Base-by-base conservation (phyloP, 2,888 invertebrate species). In the Eristalis intricaria region DNA sequence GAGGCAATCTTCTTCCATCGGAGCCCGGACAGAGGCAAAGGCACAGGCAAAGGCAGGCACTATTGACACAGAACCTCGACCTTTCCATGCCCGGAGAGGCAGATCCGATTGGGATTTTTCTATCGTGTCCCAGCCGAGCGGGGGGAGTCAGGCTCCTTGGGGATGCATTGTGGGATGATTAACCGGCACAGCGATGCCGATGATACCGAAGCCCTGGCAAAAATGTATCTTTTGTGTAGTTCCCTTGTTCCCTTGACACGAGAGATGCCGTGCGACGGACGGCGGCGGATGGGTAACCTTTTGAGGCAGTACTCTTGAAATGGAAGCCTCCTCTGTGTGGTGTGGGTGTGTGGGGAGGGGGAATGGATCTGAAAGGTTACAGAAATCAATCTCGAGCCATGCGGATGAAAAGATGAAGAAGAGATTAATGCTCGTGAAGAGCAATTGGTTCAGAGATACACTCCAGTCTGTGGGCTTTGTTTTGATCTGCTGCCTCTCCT, bases 21-120 rank as follows among this genome's bases (percentile, higher is more conserved):
- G 70, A 71, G 71, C 71, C 81, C 68, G 73, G 66, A 76, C 71
- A 66, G 66, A 32, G 4, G 81, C 71, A 63, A 50, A 83, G 75
- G 83, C 78, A 79, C 32, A 32, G 66, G 81, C 71, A 66, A 60
- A 83, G 75, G 83, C 78, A 83, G 70, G 13, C 60, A 79, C 86
- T 83, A 76, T 87, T 87, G 86, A 87, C 86, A 87, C 75, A 87
- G 70, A 79, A 75, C 86, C 83, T 87, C 83, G 86, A 87, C 86
- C 86, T 87, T 87, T 87, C 70, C 74, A 35, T 43, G 56, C 71
- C 38, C 40, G 64, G 2, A 22, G 60, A 73, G 69, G 23, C 50
- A 69, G 69, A 65, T 74, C 70, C 61, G 73, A 66, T 77, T 77
- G 71, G 84, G 78, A 78, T 73, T 71, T 71, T 61, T 71, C 63